Base-by-base conservation (phyloP, 2,888 invertebrate species). In the Tholera decimalis region DNA sequence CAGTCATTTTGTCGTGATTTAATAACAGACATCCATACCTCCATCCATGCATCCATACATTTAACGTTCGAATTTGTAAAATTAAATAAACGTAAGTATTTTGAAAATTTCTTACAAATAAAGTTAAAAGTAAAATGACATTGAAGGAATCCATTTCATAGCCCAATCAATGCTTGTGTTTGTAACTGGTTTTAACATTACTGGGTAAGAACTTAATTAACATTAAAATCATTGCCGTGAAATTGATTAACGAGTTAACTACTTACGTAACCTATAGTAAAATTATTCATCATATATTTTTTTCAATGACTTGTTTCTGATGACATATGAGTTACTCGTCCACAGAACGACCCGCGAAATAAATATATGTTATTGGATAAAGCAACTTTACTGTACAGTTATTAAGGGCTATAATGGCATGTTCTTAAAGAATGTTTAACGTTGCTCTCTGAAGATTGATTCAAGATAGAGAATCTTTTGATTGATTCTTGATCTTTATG, bases 71-170 rank as follows among this genome's bases (percentile, higher is more conserved):
- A n/a, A n/a, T n/a, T n/a, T n/a, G n/a, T n/a, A n/a, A n/a, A n/a
- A n/a, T n/a, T n/a, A n/a, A n/a, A n/a, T n/a, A n/a, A n/a, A n/a
- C n/a, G n/a, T 3, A 47, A 58, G 28, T 11, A 55, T 35, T 28
- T 9, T 3, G 0, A 60, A 22, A n/a, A 39, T 35, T 47, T 33
- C 71, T 74, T 68, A 72, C 71, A 50, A 70, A 44, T 30, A 50
- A 8, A 44, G 57, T 39, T 44, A 54, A 46, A 8, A 76, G 11
- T 33, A 62, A 56, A 47, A 75, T n/a, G 44, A 54, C 11, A 26
- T 55, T 28, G 9, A 54, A 33, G 63, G 47, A 70, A 41, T 76
- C 71, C 73, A 73, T 73, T 69, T 76, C 70, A 70, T 75, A 63
- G 39, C 75, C 43, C 26, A 60, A 60, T 55, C 28, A 47, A 55